Conservation (phyloP, 2,888 invertebrate species). For the Pristionchus exspectatus region DNA sequence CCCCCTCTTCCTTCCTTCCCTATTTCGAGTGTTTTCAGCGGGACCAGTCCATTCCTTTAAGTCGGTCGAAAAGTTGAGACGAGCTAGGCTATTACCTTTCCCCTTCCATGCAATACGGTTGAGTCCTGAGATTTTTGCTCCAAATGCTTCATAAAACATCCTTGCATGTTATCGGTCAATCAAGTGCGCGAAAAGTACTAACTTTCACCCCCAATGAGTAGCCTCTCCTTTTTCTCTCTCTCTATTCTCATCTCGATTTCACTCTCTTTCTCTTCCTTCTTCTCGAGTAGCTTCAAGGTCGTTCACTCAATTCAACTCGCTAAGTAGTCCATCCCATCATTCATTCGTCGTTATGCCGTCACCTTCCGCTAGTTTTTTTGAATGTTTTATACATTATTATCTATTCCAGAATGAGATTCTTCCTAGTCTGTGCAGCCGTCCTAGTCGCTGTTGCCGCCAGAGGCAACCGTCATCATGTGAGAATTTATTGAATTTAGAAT, state of each 20-base stretch:
- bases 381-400: not conserved
- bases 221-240: conserved; percentile 17
- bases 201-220: conserved; percentile 39
- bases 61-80: not conserved
- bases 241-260: conserved; percentile 16
- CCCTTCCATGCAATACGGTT: not conserved
- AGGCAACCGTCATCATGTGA: conserved; percentile 33
- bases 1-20: not conserved
- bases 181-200: conserved; percentile 9
- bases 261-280: not conserved
- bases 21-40: not conserved
- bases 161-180: conserved; percentile 19
- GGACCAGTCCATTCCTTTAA: conserved; percentile 31
- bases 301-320: conserved; percentile 23
- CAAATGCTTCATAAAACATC: not conserved
- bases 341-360: not conserved
- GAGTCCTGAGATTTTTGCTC: not conserved
- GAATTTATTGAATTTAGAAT: not conserved
- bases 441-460: not conserved
- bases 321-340: not conserved
- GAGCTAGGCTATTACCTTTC: not conserved
- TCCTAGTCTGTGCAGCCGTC: conserved; percentile 3
- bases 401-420: conserved; percentile 25
- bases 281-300: conserved; percentile 43
- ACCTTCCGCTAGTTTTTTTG: not conserved